Percentiles rank a stretch among this genome's conserved stretches.
phyloP scores from a whole-genome alignment of 2,113 vertebrate genomes.

The Tamias sibiricus region DNA sequence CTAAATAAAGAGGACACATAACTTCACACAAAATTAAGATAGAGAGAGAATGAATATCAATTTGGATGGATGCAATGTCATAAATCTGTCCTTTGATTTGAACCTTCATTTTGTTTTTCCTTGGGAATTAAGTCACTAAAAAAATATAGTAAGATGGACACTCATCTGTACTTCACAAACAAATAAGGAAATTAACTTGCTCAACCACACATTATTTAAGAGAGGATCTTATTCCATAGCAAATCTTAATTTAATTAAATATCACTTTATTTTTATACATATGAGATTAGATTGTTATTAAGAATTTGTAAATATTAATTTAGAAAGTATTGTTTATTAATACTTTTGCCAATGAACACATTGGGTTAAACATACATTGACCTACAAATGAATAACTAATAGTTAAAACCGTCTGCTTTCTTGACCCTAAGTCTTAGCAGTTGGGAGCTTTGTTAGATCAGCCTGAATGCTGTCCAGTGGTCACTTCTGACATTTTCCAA shows the following conservation, averaged over 20 bases:
- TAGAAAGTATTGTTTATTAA: neutral
- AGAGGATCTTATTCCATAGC: neutral
- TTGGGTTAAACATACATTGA: neutral
- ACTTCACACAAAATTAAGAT: neutral
- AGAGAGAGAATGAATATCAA: neutral
- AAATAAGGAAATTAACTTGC: slow-evolving; percentile 11
- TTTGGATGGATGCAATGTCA: neutral
- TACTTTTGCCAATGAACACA: slow-evolving; percentile 9
- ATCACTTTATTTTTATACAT: neutral
- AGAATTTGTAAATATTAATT: neutral
- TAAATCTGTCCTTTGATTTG: neutral
- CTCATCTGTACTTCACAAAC: neutral
- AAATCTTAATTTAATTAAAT: slow-evolving; percentile 48
- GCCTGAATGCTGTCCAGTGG: neutral
- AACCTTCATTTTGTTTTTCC: neutral
- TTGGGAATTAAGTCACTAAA: neutral
- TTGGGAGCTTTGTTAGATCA: neutral
- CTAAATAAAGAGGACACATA: neutral
- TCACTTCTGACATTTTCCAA: slow-evolving; percentile 37
- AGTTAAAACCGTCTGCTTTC: neutral
- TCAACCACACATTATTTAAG: neutral
- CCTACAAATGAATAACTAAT: neutral
- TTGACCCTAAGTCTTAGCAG: neutral
- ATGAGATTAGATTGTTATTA: slow-evolving; percentile 9
- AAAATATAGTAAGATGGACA: neutral